A percentile compares a stretch with the other conserved stretches of the same genome.
Evolutionary conservation across 2,797 vertebrate genomes (phyloP).

Genomic region (Pseudopleuronectes americanus): DNA sequence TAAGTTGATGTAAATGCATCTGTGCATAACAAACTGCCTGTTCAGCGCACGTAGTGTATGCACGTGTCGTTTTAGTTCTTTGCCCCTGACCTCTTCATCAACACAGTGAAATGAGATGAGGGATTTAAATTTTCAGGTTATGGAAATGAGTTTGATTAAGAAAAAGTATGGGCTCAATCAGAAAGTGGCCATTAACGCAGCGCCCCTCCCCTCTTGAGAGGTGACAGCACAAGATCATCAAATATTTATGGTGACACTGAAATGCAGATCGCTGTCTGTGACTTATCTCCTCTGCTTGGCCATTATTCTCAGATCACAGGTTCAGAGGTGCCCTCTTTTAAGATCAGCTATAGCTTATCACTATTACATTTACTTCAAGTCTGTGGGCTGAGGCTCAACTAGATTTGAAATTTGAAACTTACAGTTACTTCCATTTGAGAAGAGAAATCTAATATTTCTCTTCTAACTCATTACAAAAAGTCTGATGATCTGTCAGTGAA

Average conservation of each 20-base stretch:
- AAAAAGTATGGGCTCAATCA: constrained; percentile 21
- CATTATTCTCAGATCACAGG: constrained; percentile 35
- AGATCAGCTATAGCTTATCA: neutral
- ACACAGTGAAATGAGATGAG: constrained; percentile 12
- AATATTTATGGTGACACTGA: constrained; percentile 70
- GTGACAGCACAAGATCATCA: constrained; percentile 55
- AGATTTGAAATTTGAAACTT: neutral
- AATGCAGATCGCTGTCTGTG: constrained; percentile 54
- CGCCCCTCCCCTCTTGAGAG: constrained; percentile 36
- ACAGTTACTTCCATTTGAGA: neutral
- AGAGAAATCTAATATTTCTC: neutral
- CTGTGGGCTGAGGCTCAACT: neutral
- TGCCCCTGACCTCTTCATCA: neutral
- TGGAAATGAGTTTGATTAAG: constrained; percentile 40
- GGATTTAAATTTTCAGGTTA: constrained; percentile 37
- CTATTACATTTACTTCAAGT: neutral
- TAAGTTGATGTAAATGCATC: neutral
- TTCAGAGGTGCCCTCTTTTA: constrained; percentile 22
- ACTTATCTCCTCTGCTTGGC: constrained; percentile 43
- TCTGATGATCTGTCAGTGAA: neutral
- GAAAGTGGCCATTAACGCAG: constrained; percentile 41
- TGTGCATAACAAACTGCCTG: neutral
- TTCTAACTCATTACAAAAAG: neutral
- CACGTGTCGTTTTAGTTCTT: neutral
- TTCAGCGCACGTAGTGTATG: neutral